Conservation (phyloP, 2,113 vertebrate species). For the Bathybates hornii region DNA sequence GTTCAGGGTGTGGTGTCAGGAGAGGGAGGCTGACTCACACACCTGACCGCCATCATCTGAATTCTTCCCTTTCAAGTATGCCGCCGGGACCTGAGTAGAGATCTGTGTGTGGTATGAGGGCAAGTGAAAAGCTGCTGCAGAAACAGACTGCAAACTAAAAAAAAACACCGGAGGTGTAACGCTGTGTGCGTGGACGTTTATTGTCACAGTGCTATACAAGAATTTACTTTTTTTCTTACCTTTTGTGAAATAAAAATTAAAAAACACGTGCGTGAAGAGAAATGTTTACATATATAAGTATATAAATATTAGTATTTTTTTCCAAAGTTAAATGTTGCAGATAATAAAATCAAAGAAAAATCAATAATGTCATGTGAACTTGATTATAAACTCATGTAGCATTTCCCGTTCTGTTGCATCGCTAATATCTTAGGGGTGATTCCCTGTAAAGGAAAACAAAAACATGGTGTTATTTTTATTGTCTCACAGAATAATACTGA, state of each 20-base stretch:
- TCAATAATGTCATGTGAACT: neutral
- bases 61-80: neutral
- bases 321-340: neutral
- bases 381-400: neutral
- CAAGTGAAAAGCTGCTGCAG: neutral
- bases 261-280: neutral
- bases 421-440: neutral
- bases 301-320: neutral
- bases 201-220: neutral
- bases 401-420: accelerated
- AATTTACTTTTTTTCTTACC: neutral
- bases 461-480: neutral
- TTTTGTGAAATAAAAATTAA: neutral
- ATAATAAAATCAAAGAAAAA: neutral
- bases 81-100: accelerated
- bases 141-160: neutral
- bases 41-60: neutral
- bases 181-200: neutral
- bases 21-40: neutral
- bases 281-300: neutral
- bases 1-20: neutral
- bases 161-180: neutral
- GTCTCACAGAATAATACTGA: neutral
- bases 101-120: neutral
- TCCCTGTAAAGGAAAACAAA: neutral